Evolutionary conservation across 2,888 invertebrate species (phyloP).

Genomic region (Drosophila kambysellisi): DNA sequence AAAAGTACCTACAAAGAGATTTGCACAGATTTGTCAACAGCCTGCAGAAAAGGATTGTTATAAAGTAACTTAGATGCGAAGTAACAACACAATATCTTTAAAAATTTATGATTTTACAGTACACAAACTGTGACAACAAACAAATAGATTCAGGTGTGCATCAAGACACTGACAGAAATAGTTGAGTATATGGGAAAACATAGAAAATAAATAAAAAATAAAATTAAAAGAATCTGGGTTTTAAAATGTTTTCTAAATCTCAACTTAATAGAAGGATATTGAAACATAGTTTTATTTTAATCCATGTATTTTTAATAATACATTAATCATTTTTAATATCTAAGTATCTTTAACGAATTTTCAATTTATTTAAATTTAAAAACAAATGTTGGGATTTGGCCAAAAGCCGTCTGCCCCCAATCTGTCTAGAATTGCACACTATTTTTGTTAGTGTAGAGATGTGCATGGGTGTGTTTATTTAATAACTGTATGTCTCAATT

Average conservation of each 20-base stretch:
- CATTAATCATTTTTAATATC: neutral
- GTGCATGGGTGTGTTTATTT: slow-evolving; percentile 34
- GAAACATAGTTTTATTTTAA: neutral
- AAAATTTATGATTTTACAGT: slow-evolving; percentile 25
- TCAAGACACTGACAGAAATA: slow-evolving; percentile 15
- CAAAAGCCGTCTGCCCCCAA: neutral
- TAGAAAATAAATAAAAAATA: neutral
- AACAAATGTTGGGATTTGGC: neutral
- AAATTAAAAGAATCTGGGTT: neutral
- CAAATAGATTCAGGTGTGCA: neutral
- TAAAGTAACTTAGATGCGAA: slow-evolving; percentile 21
- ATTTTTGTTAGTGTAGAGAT: neutral
- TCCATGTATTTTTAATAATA: neutral
- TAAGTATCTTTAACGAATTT: neutral
- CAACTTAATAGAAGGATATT: neutral
- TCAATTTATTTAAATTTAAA: neutral
- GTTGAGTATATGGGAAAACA: neutral
- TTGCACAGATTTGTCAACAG: slow-evolving; percentile 26
- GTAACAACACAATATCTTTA: slow-evolving; percentile 19
- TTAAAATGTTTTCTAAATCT: neutral
- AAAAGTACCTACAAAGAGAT: slow-evolving; percentile 18
- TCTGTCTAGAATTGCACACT: neutral
- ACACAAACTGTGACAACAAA: slow-evolving; percentile 2
- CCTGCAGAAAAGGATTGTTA: slow-evolving; percentile 1
- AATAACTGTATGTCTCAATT: slow-evolving; percentile 61